Percentiles rank a stretch among this genome's conserved stretches.
These are phyloP conservation scores for Stigmatopora nigra DNA, from an alignment of 2,113 vertebrate genomes.

Conservation along the genomic window DNA sequence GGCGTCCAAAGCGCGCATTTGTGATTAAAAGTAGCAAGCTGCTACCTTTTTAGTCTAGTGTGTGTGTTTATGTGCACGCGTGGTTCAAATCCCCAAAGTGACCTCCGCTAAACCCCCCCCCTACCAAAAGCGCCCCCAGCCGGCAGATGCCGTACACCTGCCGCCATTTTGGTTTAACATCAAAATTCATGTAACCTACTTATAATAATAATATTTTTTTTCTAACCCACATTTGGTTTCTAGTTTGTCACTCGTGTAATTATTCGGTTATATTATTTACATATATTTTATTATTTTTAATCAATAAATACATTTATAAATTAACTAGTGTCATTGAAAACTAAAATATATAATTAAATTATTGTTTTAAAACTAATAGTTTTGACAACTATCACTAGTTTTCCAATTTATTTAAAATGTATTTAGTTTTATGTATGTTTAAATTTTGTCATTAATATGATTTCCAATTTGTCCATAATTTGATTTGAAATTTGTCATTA, in stretches of 20 bases:
- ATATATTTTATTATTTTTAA: too few species aligned
- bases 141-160: constrained; percentile 3
- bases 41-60: constrained; percentile 26
- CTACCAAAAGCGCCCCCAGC: background rate
- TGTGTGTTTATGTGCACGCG: constrained; percentile 21
- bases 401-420: too few species aligned
- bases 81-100: constrained; percentile 26
- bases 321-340: too few species aligned
- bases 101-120: background rate
- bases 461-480: too few species aligned
- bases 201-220: background rate
- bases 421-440: too few species aligned
- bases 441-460: too few species aligned
- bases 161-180: background rate
- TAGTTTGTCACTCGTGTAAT: background rate
- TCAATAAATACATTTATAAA: too few species aligned
- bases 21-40: constrained; percentile 56
- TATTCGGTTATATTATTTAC: background rate
- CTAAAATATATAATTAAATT: too few species aligned
- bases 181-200: background rate
- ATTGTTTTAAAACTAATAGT: too few species aligned
- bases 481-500: too few species aligned
- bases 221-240: background rate
- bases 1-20: constrained; percentile 55
- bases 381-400: too few species aligned